These are phyloP conservation scores for Lasioglossum marginatum DNA, from an alignment of 2,888 invertebrate species.

Conservation along the genomic window DNA sequence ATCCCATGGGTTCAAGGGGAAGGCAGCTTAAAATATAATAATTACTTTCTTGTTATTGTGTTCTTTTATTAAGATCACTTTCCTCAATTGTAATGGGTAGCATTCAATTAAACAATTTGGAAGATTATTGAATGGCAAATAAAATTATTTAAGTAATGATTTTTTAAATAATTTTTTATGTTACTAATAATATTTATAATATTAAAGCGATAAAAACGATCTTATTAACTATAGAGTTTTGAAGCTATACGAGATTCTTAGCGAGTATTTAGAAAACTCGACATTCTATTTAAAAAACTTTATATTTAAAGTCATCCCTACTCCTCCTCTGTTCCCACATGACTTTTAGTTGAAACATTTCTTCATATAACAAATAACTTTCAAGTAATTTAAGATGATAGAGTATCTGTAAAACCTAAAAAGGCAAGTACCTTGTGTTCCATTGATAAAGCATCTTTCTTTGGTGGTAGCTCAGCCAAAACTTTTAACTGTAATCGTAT, in stretches of 20 bases:
- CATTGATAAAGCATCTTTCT: slow-evolving; percentile 89
- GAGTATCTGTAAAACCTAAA: neutral
- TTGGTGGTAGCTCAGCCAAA: slow-evolving; percentile 91
- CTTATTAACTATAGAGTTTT: too few species aligned
- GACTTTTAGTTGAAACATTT: neutral
- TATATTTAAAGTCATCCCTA: too few species aligned
- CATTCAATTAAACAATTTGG: too few species aligned
- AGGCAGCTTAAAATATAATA: neutral
- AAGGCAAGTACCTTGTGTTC: slow-evolving; percentile 88
- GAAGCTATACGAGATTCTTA: neutral
- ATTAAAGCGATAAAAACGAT: too few species aligned
- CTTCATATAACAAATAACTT: neutral
- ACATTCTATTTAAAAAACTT: too few species aligned
- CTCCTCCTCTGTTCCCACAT: neutral
- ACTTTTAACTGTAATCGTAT: slow-evolving; percentile 88
- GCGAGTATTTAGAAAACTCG: neutral
- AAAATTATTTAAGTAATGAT: neutral
- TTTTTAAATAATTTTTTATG: neutral
- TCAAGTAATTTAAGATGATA: neutral
- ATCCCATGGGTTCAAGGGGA: neutral
- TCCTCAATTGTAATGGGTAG: too few species aligned
- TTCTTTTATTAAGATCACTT: too few species aligned
- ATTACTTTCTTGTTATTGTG: neutral
- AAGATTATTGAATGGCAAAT: neutral
- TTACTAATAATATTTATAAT: neutral